phyloP scores from a whole-genome alignment of 2,888 invertebrate genomes.

The Lobophora halterata region DNA sequence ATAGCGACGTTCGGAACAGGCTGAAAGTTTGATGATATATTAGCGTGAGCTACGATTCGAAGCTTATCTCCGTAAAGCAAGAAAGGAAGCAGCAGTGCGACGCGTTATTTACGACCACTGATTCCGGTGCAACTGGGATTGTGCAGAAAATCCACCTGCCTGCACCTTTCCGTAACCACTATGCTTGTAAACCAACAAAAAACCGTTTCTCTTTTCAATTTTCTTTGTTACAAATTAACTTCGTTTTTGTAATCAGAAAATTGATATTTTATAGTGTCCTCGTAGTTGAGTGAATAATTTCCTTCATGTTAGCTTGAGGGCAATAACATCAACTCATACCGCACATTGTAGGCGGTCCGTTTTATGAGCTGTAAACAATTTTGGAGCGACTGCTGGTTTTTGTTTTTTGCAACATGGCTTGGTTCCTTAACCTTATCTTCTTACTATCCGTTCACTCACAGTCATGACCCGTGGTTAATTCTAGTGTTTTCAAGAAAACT shows the following conservation, averaged over 20 bases:
- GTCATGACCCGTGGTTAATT: too few relatives aligned
- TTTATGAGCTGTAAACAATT: too few relatives aligned
- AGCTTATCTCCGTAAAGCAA: slow-evolving; percentile 50
- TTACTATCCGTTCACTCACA: too few relatives aligned
- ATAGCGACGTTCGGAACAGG: slow-evolving; percentile 24
- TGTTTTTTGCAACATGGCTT: too few relatives aligned
- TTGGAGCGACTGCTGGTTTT: too few relatives aligned
- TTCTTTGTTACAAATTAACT: slow-evolving; percentile 27
- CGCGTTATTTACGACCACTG: slow-evolving; percentile 70
- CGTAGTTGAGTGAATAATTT: neutral
- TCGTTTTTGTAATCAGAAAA: neutral
- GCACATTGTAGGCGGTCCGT: too few relatives aligned
- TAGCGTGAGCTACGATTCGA: slow-evolving; percentile 46
- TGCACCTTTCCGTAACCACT: slow-evolving; percentile 46
- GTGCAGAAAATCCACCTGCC: slow-evolving; percentile 60
- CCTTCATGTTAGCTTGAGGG: too few relatives aligned
- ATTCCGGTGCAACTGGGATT: slow-evolving; percentile 62
- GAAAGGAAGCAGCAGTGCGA: slow-evolving; percentile 65
- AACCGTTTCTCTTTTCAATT: slow-evolving; percentile 27
- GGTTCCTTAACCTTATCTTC: too few relatives aligned
- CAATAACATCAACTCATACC: too few relatives aligned
- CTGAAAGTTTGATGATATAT: slow-evolving; percentile 43
- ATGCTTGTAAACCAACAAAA: slow-evolving; percentile 30
- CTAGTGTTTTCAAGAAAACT: too few relatives aligned
- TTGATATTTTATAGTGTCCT: neutral